Percentiles rank a stretch among this genome's conserved stretches.
These are phyloP conservation scores for Petrocephalus zakoni DNA, from an alignment of 2,113 vertebrate genomes.

Conservation along the genomic window DNA sequence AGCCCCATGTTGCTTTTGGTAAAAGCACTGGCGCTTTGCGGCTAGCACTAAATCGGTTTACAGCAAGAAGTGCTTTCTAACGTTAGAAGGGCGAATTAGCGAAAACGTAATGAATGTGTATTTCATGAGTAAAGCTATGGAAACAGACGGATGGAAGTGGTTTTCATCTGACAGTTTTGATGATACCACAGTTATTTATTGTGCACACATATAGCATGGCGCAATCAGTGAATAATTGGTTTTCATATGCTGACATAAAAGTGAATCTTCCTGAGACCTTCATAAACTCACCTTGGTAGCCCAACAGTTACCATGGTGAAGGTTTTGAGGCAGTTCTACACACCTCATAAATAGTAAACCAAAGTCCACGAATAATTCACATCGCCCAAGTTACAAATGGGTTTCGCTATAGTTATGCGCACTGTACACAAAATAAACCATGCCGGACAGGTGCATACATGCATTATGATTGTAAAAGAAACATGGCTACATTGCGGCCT, in stretches of 20 bases:
- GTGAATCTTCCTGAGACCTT: background rate
- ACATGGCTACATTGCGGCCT: background rate
- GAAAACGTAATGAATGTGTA: background rate
- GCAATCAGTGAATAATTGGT: background rate
- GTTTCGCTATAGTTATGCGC: background rate
- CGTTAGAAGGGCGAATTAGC: background rate
- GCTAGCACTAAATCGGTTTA: background rate
- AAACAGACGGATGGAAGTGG: background rate
- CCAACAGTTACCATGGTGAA: background rate
- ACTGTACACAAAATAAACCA: background rate
- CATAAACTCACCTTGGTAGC: background rate
- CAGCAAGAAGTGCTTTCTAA: background rate
- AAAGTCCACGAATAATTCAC: background rate
- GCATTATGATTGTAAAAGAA: background rate
- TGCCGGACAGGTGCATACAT: background rate
- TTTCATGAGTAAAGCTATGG: conserved; percentile 2
- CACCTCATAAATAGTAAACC: background rate
- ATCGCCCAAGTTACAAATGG: background rate
- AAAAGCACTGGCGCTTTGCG: background rate
- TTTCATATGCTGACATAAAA: background rate
- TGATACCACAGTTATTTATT: background rate
- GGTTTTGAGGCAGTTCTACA: background rate
- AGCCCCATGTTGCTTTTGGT: background rate
- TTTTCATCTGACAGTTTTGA: background rate
- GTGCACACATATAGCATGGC: background rate